These are phyloP conservation scores for Cyphomyrmex costatus DNA, from an alignment of 1,140 invertebrate genomes.

Conservation along the genomic window DNA sequence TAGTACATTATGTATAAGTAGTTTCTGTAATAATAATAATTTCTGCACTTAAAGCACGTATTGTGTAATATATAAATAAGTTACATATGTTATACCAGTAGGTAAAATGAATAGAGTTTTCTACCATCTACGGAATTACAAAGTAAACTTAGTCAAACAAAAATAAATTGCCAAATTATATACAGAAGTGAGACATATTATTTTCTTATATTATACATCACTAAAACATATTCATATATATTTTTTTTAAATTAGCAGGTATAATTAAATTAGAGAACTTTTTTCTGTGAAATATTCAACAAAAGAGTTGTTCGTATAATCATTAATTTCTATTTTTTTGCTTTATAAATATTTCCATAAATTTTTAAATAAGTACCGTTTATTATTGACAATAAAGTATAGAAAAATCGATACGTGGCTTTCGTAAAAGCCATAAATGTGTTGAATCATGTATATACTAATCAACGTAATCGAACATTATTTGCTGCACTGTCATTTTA, in stretches of 20 bases:
- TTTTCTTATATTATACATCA: not conserved
- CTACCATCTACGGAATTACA: not conserved
- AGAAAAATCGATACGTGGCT: constrained; percentile 20
- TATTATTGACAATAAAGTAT: not conserved
- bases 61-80: constrained; percentile 28
- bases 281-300: not conserved
- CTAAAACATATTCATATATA: not conserved
- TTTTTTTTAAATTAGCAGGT: not conserved
- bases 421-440: not conserved
- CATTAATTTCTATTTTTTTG: constrained; percentile 16
- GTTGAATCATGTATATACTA: constrained; percentile 4
- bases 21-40: constrained; percentile 35
- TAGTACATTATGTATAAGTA: not conserved
- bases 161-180: not conserved
- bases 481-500: constrained; percentile 14
- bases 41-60: not conserved
- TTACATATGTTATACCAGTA: not conserved
- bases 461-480: constrained; percentile 44
- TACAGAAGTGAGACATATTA: not conserved
- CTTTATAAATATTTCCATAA: constrained; percentile 26
- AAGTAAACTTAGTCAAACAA: constrained; percentile 10
- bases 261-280: not conserved
- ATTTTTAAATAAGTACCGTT: not conserved
- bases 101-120: constrained; percentile 11
- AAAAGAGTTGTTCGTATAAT: too few relatives aligned